phyloP scores from a whole-genome alignment of 2,888 invertebrate genomes.

The Alviniconcha strummeri region DNA sequence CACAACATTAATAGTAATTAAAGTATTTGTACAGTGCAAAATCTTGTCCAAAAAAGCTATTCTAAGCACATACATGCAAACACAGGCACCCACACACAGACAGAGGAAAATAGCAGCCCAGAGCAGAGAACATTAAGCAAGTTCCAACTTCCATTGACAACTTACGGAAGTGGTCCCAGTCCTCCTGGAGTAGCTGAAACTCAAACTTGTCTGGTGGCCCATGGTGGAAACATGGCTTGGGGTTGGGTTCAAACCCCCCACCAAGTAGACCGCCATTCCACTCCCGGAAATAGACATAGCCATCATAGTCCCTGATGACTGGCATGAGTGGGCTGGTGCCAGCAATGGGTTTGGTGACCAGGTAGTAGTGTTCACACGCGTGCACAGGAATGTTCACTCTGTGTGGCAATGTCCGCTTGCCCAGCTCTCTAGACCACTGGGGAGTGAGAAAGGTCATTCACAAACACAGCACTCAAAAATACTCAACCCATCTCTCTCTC shows the following conservation, averaged over 20 bases:
- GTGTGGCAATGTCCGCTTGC: conserved; percentile 87
- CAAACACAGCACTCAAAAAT: too few species aligned
- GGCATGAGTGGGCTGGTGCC: conserved; percentile 88
- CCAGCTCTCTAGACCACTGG: conserved; percentile 91
- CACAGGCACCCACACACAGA: too few species aligned
- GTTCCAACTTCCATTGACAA: conserved; percentile 32
- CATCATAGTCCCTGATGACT: conserved; percentile 81
- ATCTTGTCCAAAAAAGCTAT: too few species aligned
- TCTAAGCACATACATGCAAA: too few species aligned
- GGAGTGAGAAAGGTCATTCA: conserved; percentile 24
- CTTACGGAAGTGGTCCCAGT: conserved; percentile 96
- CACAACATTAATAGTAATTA: too few species aligned
- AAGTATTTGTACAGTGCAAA: too few species aligned
- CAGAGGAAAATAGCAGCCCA: too few species aligned
- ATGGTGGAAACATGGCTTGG: conserved; percentile 92
- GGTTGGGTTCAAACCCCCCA: conserved; percentile 93
- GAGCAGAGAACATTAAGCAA: too few species aligned
- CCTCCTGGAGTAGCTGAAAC: conserved; percentile 77
- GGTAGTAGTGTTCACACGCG: conserved; percentile 95
- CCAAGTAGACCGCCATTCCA: conserved; percentile 88
- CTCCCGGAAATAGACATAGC: conserved; percentile 79
- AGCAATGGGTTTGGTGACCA: conserved; percentile 88
- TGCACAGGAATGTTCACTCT: conserved; percentile 89
- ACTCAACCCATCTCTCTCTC: too few species aligned
- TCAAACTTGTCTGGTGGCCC: conserved; percentile 75